Evolutionary conservation across 2,888 invertebrate genomes (phyloP), one percentile per base, ranked within the genome.

Genomic region (Watsonalla binaria): DNA sequence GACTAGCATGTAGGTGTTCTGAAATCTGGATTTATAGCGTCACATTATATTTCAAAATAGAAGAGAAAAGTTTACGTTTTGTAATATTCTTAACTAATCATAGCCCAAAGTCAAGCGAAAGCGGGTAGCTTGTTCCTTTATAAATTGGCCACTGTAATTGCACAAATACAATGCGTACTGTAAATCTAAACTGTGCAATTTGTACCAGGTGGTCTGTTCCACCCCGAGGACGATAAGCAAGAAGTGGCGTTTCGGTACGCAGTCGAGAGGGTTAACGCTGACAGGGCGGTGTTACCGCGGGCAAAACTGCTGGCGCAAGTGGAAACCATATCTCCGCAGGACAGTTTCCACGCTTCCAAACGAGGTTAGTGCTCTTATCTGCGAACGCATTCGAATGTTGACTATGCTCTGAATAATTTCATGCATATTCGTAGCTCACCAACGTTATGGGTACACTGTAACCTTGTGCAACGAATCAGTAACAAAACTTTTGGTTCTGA

Each of bases 341-440:
- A 98, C 84, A 98, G 97, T 82, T 98, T 98, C 79, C 96, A 96
- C 80, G 97, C 98, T 51, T 97, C 97, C 14, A 97, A 97, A 90
- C 93, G 97, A 93, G 97, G 98, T 98, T 84, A 87, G 86, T 82
- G 51, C 50, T 51, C 37, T 45, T 50, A 46, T 52, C 51, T 53
- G 14, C 14, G 0, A 37, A 35, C 42, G 42, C 42, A 42, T 42
- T 42, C 42, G 8, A 42, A 8, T 42, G 11, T 11, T 11, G 11
- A 42, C 8, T 11, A 11, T 11, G 11, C 8, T 42, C 8, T 42
- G 42, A 11, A 11, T 37, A 37, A 11, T 42, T 11, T 42, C 0
- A 42, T 8, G 5, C 5, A 5, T 42, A 42, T 42, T 8, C 5
- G 8, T 11, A 42, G 11, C 8, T 42, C 24, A 24, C 24, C 24